These are phyloP conservation scores for Drosophila bocki DNA, from an alignment of 1,140 invertebrate genomes.

Conservation along the genomic window DNA sequence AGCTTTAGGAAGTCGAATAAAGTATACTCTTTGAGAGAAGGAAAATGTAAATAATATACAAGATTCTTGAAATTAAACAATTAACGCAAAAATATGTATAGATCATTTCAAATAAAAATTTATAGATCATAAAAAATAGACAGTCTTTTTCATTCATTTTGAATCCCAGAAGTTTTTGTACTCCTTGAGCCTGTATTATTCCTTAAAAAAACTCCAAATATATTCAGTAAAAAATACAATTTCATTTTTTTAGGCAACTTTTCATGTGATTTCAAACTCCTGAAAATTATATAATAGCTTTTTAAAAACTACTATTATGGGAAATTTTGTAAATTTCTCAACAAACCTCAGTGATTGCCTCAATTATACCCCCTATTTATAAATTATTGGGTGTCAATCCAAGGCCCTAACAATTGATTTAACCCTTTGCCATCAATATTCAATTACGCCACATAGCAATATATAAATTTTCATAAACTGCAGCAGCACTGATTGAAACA, in stretches of 20 bases:
- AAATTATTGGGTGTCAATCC: conserved; percentile 6
- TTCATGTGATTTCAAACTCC: background rate
- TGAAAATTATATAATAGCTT: background rate
- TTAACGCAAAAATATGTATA: too few species aligned
- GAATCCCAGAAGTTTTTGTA: background rate
- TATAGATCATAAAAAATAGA: background rate
- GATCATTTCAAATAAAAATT: too few species aligned
- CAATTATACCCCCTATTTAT: conserved; percentile 1
- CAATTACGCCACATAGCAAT: conserved; percentile 33
- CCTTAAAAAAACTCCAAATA: background rate
- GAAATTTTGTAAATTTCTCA: background rate
- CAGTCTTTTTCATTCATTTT: background rate
- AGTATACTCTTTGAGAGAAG: background rate
- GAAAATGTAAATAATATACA: too few species aligned
- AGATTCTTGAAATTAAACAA: background rate
- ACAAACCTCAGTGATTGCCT: background rate
- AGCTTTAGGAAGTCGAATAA: background rate
- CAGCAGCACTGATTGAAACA: conserved; percentile 41
- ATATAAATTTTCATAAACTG: conserved; percentile 32
- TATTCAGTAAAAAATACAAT: background rate
- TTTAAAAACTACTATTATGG: background rate
- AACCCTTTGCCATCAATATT: conserved; percentile 63
- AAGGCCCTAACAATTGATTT: conserved; percentile 38
- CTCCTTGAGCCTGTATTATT: background rate
- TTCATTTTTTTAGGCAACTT: background rate